Evolutionary conservation across 2,113 vertebrate species (phyloP).

Genomic region (Gallinago jamesoni): DNA sequence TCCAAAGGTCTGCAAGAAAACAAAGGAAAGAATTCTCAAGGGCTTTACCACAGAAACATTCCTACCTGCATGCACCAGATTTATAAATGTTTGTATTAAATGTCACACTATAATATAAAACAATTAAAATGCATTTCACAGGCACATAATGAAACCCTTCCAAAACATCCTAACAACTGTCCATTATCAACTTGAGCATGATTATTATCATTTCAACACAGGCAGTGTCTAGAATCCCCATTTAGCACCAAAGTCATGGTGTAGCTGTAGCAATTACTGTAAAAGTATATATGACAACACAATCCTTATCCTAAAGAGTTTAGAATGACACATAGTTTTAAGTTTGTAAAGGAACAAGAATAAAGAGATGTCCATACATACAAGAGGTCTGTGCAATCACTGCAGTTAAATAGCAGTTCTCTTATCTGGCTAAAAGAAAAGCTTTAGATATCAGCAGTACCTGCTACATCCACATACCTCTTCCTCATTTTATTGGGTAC

Average conservation of each 20-base stretch:
- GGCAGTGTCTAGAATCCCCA: not conserved
- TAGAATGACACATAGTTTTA: not conserved
- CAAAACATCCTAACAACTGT: not conserved
- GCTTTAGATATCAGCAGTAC: not conserved
- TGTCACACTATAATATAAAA: not conserved
- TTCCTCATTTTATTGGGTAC: not conserved
- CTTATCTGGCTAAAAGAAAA: not conserved
- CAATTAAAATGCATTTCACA: not conserved
- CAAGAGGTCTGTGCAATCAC: not conserved
- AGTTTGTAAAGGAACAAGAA: not conserved
- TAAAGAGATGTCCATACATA: not conserved
- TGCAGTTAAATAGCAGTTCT: not conserved
- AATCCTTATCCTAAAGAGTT: not conserved
- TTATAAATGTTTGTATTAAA: not conserved
- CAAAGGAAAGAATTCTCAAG: not conserved
- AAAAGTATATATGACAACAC: not conserved
- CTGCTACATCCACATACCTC: not conserved
- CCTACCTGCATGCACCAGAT: not conserved
- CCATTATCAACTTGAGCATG: not conserved
- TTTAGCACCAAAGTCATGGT: not conserved
- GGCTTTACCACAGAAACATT: not conserved
- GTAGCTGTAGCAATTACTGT: not conserved
- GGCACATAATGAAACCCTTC: not conserved
- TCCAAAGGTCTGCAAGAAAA: conserved; percentile 84
- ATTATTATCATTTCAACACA: not conserved